Evolutionary conservation across 1,140 invertebrate species (phyloP).

Genomic region (Eumeta japonica): DNA sequence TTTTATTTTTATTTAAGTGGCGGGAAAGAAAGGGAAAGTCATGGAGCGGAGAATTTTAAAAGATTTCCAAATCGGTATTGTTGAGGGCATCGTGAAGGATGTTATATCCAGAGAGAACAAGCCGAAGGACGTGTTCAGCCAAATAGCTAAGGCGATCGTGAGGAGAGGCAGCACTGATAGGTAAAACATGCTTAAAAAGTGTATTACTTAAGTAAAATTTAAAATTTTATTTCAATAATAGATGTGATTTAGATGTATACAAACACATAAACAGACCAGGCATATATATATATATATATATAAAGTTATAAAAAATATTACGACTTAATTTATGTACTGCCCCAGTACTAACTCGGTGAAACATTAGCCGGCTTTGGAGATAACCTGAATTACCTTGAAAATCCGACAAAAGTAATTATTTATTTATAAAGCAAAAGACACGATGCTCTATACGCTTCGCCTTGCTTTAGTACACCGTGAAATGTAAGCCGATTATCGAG

Average conservation of each 20-base stretch:
- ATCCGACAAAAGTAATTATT: too few species aligned
- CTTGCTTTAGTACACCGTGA: too few species aligned
- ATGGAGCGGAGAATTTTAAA: conserved; percentile 84
- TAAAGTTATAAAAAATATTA: too few species aligned
- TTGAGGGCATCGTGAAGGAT: conserved; percentile 77
- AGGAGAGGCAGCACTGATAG: conserved; percentile 59
- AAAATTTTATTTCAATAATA: neutral
- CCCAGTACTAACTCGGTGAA: too few species aligned
- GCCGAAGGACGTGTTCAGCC: conserved; percentile 76
- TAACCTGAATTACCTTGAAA: too few species aligned
- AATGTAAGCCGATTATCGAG: too few species aligned
- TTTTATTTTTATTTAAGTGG: conserved; percentile 52
- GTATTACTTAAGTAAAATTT: neutral
- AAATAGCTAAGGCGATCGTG: conserved; percentile 74
- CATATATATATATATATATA: too few species aligned
- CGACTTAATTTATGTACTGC: too few species aligned
- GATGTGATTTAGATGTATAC: neutral
- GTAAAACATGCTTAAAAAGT: conserved; percentile 22
- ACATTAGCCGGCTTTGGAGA: too few species aligned
- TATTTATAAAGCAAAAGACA: too few species aligned
- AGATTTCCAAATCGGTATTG: conserved; percentile 85
- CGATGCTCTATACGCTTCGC: too few species aligned
- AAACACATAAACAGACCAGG: neutral
- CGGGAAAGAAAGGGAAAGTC: conserved; percentile 79
- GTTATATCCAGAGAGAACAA: conserved; percentile 66